A percentile compares a stretch with the other conserved stretches of the same genome.
Conservation (phyloP, 2,888 invertebrate genomes). For the Candidula unifasciata region DNA sequence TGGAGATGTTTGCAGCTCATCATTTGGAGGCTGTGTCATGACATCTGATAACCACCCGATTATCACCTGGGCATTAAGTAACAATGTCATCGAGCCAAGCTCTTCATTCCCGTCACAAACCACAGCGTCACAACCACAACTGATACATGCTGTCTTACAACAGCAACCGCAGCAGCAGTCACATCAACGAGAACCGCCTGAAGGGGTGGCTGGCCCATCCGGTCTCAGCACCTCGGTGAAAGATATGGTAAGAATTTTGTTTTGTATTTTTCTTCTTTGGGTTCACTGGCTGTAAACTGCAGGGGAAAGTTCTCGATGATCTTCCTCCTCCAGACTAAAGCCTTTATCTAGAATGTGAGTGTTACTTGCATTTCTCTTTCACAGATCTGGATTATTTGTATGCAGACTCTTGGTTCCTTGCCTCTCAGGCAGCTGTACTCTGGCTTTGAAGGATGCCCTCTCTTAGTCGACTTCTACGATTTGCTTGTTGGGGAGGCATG, state of each 20-base stretch:
- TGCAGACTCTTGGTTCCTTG: too few species aligned
- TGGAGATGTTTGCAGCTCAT: background rate
- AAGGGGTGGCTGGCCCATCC: slow-evolving; percentile 37
- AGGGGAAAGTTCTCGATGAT: too few species aligned
- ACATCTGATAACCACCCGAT: background rate
- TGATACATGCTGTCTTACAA: background rate
- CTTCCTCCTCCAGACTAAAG: too few species aligned
- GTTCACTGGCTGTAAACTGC: too few species aligned
- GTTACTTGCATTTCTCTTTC: too few species aligned
- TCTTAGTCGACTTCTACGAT: too few species aligned
- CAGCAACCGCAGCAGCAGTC: slow-evolving; percentile 22
- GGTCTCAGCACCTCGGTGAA: slow-evolving; percentile 32
- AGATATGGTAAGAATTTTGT: slow-evolving; percentile 37
- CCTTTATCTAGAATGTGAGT: too few species aligned
- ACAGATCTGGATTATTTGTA: too few species aligned
- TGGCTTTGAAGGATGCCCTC: too few species aligned
- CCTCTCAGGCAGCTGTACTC: too few species aligned
- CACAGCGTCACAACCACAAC: background rate
- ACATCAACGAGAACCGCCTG: slow-evolving; percentile 9
- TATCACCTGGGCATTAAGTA: slow-evolving; percentile 3
- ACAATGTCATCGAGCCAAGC: background rate
- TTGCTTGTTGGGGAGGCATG: too few species aligned
- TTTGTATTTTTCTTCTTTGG: too few species aligned
- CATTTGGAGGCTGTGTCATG: background rate
- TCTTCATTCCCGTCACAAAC: slow-evolving; percentile 9